phyloP scores from a whole-genome alignment of 2,113 vertebrate genomes.

The Thymallus thymallus region DNA sequence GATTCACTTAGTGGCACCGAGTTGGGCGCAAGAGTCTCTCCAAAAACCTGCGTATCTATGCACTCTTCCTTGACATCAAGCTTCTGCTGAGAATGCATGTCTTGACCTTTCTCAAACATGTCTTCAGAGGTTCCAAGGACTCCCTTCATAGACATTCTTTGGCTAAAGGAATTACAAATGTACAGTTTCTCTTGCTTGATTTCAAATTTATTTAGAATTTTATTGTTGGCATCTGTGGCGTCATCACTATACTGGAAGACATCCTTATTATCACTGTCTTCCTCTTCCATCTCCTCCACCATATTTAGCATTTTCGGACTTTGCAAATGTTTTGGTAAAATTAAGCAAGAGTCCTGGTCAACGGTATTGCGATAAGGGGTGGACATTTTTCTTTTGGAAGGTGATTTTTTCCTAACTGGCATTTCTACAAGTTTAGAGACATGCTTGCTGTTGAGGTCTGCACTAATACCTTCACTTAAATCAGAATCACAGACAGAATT shows the following conservation, averaged over 20 bases:
- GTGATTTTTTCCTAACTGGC: conserved; percentile 75
- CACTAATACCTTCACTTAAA: conserved; percentile 59
- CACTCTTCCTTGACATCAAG: conserved; percentile 69
- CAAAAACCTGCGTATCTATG: conserved; percentile 65
- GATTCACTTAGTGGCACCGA: conserved; percentile 53
- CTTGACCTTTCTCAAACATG: conserved; percentile 65
- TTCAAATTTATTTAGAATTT: conserved; percentile 41
- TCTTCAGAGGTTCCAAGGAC: conserved; percentile 64
- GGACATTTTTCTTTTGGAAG: conserved; percentile 75
- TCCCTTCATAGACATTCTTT: conserved; percentile 71
- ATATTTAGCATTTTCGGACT: conserved; percentile 69
- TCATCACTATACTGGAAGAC: conserved; percentile 40
- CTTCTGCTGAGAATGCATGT: conserved; percentile 38
- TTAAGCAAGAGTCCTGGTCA: conserved; percentile 87
- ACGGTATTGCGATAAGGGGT: conserved; percentile 85
- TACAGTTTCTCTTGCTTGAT: conserved; percentile 62
- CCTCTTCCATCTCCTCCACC: conserved; percentile 44
- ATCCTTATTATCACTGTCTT: conserved; percentile 51
- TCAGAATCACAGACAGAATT: conserved; percentile 70
- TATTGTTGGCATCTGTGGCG: conserved; percentile 38
- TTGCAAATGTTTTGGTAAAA: conserved; percentile 85
- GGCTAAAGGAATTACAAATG: conserved; percentile 65
- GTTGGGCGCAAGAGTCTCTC: conserved; percentile 52
- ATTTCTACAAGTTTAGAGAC: conserved; percentile 67
- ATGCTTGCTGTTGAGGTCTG: conserved; percentile 53